Evolutionary conservation across 2,797 vertebrate species (phyloP).

Genomic region (Intellagama lesueurii): DNA sequence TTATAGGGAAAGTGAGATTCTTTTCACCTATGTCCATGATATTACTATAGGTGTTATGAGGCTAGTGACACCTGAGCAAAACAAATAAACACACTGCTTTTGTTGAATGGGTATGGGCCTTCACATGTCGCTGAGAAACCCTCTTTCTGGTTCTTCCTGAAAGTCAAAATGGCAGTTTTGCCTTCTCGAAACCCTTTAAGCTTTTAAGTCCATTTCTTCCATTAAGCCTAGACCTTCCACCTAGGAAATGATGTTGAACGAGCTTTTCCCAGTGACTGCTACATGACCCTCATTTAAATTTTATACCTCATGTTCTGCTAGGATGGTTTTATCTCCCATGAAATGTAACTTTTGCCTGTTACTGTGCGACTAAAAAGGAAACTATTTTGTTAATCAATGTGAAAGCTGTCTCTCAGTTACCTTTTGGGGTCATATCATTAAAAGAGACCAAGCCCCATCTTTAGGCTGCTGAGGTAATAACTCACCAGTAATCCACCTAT

Average conservation of each 20-base stretch:
- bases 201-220: neutral
- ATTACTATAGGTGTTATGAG: too few relatives aligned
- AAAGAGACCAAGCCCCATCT: neutral
- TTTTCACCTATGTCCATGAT: too few relatives aligned
- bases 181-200: neutral
- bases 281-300: conserved; percentile 23
- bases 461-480: neutral
- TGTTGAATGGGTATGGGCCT: neutral
- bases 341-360: neutral
- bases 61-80: neutral
- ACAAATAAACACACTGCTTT: neutral
- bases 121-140: neutral
- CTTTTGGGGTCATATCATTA: neutral
- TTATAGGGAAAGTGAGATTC: neutral
- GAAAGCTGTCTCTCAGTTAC: neutral
- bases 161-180: neutral
- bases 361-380: neutral
- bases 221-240: neutral
- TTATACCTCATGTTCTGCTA: neutral
- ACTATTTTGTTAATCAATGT: neutral
- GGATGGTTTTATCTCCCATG: neutral
- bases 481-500: neutral
- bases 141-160: neutral
- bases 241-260: neutral
- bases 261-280: neutral